A percentile compares a stretch with the other conserved stretches of the same genome.
phyloP scores from a whole-genome alignment of 2,888 invertebrate genomes.

The Patella depressa region DNA sequence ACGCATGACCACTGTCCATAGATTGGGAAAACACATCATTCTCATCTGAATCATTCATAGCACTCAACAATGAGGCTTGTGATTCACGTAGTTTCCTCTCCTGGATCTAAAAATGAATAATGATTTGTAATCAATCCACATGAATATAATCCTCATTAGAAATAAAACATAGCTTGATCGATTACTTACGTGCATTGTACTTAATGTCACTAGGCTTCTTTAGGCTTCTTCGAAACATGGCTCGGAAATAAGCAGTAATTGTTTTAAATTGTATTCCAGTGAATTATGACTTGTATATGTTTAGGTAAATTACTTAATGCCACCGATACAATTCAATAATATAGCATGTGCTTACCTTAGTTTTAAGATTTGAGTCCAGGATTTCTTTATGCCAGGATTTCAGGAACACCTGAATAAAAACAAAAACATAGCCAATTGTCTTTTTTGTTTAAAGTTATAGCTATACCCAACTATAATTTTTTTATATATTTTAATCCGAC shows the following conservation, averaged over 20 bases:
- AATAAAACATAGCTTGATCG: too few relatives aligned
- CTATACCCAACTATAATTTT: too few relatives aligned
- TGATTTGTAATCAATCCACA: too few relatives aligned
- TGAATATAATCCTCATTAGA: too few relatives aligned
- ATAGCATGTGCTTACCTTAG: conserved; percentile 34
- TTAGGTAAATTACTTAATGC: too few relatives aligned
- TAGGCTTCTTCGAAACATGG: not conserved
- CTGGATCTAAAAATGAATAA: conserved; percentile 23
- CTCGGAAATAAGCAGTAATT: too few relatives aligned
- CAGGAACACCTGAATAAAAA: conserved; percentile 47
- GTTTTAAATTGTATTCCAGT: too few relatives aligned
- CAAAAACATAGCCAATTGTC: not conserved
- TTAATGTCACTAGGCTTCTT: not conserved
- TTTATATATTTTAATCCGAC: not conserved
- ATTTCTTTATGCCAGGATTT: conserved; percentile 53
- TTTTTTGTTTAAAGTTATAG: too few relatives aligned
- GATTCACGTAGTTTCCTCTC: conserved; percentile 38
- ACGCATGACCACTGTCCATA: conserved; percentile 21
- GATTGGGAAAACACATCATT: conserved; percentile 4
- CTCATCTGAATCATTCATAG: conserved; percentile 31
- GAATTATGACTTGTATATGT: too few relatives aligned
- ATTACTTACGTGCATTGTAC: too few relatives aligned
- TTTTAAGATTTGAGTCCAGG: conserved; percentile 42
- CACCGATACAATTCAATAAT: not conserved
- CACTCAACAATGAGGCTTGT: conserved; percentile 37